Conservation (phyloP, 2,797 vertebrate species). For the Diplodus puntazzo region DNA sequence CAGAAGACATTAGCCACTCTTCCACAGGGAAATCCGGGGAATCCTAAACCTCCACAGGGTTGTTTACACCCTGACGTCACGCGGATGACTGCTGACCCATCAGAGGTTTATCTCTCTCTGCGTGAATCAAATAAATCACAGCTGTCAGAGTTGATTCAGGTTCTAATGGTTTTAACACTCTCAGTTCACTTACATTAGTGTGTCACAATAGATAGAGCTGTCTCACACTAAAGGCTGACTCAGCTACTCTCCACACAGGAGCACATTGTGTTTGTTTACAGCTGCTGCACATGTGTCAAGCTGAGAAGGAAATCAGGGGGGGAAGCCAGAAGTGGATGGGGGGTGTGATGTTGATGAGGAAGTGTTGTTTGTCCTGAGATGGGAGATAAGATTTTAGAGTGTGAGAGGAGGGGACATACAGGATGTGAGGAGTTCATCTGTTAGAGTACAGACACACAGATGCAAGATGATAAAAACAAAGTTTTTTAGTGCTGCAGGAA, state of each 20-base stretch:
- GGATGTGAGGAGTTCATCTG: neutral
- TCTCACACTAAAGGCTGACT: constrained; percentile 35
- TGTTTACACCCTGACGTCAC: neutral
- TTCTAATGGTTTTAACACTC: neutral
- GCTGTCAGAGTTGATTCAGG: neutral
- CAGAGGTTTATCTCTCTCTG: neutral
- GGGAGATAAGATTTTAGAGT: constrained; percentile 1
- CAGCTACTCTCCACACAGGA: constrained; percentile 17
- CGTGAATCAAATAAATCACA: constrained; percentile 24
- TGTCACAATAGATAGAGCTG: constrained; percentile 12
- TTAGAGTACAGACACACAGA: neutral
- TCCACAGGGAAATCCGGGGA: neutral
- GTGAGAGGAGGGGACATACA: neutral
- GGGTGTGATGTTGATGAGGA: constrained; percentile 38
- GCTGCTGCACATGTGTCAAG: constrained; percentile 58
- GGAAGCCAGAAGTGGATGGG: constrained; percentile 7
- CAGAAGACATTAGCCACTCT: neutral
- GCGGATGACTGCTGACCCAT: neutral
- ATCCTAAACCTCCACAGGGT: neutral
- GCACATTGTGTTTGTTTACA: constrained; percentile 36
- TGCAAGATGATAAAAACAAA: neutral
- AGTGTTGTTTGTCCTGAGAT: constrained; percentile 28
- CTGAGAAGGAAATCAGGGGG: constrained; percentile 38
- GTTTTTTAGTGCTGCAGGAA: neutral
- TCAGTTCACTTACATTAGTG: neutral